These are phyloP conservation scores for Nicator chloris DNA, from an alignment of 2,113 vertebrate species.

Conservation along the genomic window DNA sequence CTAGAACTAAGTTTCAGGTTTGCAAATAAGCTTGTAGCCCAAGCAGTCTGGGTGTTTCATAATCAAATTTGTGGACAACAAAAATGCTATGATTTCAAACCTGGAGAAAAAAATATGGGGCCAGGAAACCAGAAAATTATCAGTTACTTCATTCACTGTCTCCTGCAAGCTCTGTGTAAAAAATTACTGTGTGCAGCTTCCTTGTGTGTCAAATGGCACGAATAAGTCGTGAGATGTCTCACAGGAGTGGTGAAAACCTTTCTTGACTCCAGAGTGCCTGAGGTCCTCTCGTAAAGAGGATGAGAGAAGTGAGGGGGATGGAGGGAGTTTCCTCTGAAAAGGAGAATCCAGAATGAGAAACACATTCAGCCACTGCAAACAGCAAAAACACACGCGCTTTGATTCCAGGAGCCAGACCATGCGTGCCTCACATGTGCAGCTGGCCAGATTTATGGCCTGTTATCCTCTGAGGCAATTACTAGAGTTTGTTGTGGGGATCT, in stretches of 20 bases:
- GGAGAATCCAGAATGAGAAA: conserved; percentile 51
- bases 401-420: conserved; percentile 50
- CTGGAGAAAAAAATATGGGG: not conserved
- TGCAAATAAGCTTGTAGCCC: conserved; percentile 9
- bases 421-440: conserved; percentile 16
- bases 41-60: not conserved
- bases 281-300: not conserved
- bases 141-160: not conserved
- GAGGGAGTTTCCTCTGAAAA: conserved; percentile 43
- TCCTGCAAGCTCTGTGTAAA: not conserved
- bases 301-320: conserved; percentile 29
- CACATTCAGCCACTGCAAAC: conserved; percentile 33
- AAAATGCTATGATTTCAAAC: not conserved
- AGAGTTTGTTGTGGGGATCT: conserved; percentile 15
- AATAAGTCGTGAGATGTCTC: not conserved
- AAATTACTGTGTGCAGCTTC: not conserved
- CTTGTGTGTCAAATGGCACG: accelerated
- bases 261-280: not conserved
- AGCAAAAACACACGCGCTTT: conserved; percentile 38
- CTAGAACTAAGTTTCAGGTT: conserved; percentile 1
- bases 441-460: conserved; percentile 43
- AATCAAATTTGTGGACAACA: not conserved
- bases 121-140: not conserved
- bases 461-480: conserved; percentile 47
- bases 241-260: not conserved